Evolutionary conservation across 2,888 invertebrate species (phyloP).

Genomic region (Eristalis tenax): DNA sequence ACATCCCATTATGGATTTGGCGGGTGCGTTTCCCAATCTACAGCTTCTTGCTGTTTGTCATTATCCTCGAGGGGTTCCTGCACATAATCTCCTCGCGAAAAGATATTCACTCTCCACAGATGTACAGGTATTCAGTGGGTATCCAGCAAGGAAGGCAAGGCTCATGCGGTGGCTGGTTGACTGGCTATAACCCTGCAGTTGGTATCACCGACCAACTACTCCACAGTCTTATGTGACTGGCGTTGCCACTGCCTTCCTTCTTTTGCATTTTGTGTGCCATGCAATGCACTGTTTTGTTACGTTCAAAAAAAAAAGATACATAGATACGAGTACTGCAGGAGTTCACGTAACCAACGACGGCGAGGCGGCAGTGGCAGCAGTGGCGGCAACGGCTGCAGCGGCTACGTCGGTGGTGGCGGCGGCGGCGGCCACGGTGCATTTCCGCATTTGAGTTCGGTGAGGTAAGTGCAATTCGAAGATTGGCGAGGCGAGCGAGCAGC

Average conservation of each 20-base stretch:
- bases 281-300: constrained; percentile 67
- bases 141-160: constrained; percentile 22
- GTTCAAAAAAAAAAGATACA: constrained; percentile 28
- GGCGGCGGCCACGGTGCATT: constrained; percentile 52
- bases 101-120: constrained; percentile 16
- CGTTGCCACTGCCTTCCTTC: constrained; percentile 50
- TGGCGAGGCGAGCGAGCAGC: constrained; percentile 32
- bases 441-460: constrained; percentile 68
- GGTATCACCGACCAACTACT: constrained; percentile 3
- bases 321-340: constrained; percentile 38
- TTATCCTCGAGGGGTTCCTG: constrained; percentile 50
- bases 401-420: not conserved
- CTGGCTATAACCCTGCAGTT: constrained; percentile 18
- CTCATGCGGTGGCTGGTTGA: constrained; percentile 1
- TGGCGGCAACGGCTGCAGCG: not conserved
- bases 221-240: constrained; percentile 59
- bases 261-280: constrained; percentile 61
- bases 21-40: constrained; percentile 58
- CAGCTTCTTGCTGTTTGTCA: constrained; percentile 48
- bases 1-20: constrained; percentile 20
- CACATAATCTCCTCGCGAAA: constrained; percentile 33
- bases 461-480: constrained; percentile 63
- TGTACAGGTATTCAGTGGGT: constrained; percentile 13
- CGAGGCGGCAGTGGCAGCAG: constrained; percentile 3
- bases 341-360: constrained; percentile 65